Conservation (phyloP, 1,140 invertebrate genomes). For the Lethrus apterus region DNA sequence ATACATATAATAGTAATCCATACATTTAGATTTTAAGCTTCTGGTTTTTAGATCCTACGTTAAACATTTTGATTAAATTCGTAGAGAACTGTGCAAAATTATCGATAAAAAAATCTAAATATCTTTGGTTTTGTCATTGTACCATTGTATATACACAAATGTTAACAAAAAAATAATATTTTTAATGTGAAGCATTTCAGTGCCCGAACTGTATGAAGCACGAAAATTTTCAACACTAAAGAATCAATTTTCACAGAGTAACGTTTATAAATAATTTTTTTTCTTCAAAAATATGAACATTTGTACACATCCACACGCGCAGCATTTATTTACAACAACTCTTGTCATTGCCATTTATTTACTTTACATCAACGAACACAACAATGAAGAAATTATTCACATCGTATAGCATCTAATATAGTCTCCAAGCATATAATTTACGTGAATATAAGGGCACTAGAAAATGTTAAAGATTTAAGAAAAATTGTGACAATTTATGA, state of each 20-base stretch:
- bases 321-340: slow-evolving; percentile 18
- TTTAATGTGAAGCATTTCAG: slow-evolving; percentile 28
- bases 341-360: neutral
- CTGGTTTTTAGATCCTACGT: too few species aligned
- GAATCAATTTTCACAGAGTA: slow-evolving; percentile 18
- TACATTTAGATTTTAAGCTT: too few species aligned
- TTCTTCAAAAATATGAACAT: slow-evolving; percentile 29
- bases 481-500: too few species aligned
- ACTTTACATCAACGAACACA: neutral
- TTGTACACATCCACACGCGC: slow-evolving; percentile 28
- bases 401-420: neutral
- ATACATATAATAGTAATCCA: too few species aligned
- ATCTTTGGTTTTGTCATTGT: too few species aligned
- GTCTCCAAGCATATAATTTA: neutral
- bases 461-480: too few species aligned
- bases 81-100: too few species aligned
- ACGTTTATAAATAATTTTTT: slow-evolving; percentile 29
- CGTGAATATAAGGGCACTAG: neutral
- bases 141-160: too few species aligned
- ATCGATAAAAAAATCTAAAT: too few species aligned
- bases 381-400: neutral
- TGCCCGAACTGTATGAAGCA: slow-evolving; percentile 17
- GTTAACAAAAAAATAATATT: too few species aligned
- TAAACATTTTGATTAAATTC: too few species aligned
- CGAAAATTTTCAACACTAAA: slow-evolving; percentile 11